Evolutionary conservation across 2,797 vertebrate species (phyloP).

Genomic region (Bucorvus abyssinicus): DNA sequence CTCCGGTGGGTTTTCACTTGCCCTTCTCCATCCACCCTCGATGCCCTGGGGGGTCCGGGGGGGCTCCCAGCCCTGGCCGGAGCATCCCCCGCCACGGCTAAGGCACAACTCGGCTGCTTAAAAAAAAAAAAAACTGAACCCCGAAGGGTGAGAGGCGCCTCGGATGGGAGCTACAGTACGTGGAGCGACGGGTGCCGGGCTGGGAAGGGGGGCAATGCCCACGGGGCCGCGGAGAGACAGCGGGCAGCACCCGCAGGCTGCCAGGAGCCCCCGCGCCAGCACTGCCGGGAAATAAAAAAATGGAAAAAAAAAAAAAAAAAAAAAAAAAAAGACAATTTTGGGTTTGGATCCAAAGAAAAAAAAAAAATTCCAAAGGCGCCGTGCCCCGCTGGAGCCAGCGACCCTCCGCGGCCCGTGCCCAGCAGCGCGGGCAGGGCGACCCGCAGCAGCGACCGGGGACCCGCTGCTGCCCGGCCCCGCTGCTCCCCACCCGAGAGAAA

Average conservation of each 20-base stretch:
- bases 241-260: not conserved
- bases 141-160: not conserved
- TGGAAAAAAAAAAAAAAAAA: too few species aligned
- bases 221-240: fast-evolving
- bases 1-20: not conserved
- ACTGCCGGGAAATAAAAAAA: not conserved
- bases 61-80: not conserved
- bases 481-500: not conserved
- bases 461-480: too few species aligned
- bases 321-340: not conserved
- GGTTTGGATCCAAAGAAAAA: not conserved
- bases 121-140: not conserved
- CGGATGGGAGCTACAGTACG: not conserved
- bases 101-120: constrained; percentile 32
- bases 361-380: too few species aligned
- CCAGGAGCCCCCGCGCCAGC: not conserved
- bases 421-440: too few species aligned
- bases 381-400: too few species aligned
- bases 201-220: not conserved
- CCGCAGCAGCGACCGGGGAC: too few species aligned
- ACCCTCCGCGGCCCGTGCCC: too few species aligned
- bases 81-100: not conserved
- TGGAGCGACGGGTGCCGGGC: not conserved
- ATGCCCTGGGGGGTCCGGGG: fast-evolving
- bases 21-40: not conserved